phyloP scores from a whole-genome alignment of 2,797 vertebrate species.

The Stomatorhinus walkeri region DNA sequence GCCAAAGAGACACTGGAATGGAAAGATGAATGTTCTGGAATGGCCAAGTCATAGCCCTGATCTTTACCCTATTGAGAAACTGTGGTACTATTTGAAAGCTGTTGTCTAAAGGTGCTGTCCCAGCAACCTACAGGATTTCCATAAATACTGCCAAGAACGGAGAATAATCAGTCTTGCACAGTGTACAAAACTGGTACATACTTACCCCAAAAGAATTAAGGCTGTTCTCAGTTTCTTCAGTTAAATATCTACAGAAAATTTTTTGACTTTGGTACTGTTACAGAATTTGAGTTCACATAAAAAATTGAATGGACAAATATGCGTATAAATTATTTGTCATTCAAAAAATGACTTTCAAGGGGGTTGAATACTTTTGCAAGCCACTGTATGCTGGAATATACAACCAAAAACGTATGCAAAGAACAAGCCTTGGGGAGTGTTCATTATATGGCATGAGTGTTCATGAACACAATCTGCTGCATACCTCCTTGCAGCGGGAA shows the following conservation, averaged over 20 bases:
- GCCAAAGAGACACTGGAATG: background rate
- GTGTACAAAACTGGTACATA: background rate
- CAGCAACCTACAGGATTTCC: background rate
- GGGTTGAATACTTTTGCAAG: background rate
- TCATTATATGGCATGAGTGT: background rate
- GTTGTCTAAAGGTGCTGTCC: background rate
- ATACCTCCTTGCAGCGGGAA: conserved; percentile 87
- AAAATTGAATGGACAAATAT: background rate
- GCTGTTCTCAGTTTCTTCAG: background rate
- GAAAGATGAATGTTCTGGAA: background rate
- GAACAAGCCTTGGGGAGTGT: background rate
- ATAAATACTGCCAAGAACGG: background rate
- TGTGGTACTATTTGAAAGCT: background rate
- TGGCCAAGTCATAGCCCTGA: background rate
- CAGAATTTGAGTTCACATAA: background rate
- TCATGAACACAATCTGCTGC: background rate
- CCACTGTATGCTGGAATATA: background rate
- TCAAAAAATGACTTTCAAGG: background rate
- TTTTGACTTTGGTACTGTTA: background rate
- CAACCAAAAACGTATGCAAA: background rate
- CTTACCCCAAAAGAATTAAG: background rate
- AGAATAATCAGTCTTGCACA: background rate
- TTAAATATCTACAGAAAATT: background rate
- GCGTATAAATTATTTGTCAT: background rate
- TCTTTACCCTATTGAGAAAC: background rate